phyloP scores from a whole-genome alignment of 2,113 vertebrate genomes.

The Thunnus maccoyii region DNA sequence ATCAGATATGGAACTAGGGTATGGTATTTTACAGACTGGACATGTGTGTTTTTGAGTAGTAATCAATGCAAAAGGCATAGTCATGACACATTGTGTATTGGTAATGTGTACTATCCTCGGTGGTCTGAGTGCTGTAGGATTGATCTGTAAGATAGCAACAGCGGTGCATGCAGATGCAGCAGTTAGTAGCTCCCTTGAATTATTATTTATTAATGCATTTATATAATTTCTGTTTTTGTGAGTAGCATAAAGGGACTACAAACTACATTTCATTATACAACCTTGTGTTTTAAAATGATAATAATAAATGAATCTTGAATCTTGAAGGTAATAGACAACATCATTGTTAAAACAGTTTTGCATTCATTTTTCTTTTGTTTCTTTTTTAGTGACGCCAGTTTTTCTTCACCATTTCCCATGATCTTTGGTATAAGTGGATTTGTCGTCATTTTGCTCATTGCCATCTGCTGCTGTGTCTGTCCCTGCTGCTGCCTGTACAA shows the following conservation, averaged over 20 bases:
- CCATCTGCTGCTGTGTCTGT: constrained; percentile 91
- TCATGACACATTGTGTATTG: neutral
- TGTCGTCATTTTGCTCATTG: constrained; percentile 74
- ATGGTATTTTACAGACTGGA: neutral
- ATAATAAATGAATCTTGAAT: no score
- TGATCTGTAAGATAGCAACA: neutral
- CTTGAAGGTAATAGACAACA: no score
- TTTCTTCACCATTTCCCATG: neutral
- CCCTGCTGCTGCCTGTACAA: constrained; percentile 96
- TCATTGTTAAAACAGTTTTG: neutral
- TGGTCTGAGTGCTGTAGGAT: neutral
- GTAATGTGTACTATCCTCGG: neutral
- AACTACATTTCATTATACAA: no score
- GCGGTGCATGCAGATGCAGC: no score
- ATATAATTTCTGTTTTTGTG: no score
- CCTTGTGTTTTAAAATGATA: no score
- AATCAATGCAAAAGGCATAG: no score
- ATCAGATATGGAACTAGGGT: neutral
- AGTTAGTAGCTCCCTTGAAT: no score
- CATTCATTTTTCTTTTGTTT: neutral
- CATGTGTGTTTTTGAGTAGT: no score
- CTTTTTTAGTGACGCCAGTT: rapidly evolving
- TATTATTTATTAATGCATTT: no score
- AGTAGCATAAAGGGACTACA: no score
- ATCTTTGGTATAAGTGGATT: constrained; percentile 28